Conservation (phyloP, 2,113 vertebrate species). For the Thymallus thymallus region DNA sequence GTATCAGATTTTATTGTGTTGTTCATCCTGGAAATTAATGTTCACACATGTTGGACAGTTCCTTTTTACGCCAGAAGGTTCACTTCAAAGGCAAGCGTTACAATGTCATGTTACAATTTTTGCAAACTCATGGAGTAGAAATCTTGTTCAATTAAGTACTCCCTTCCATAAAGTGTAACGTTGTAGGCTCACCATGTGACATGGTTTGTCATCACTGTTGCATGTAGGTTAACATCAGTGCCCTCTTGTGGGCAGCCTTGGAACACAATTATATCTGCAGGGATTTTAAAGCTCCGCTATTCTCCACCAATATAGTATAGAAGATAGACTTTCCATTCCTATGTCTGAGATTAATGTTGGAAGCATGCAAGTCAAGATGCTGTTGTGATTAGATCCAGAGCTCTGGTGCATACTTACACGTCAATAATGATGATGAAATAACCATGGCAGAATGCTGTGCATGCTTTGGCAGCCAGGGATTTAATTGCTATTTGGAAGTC, state of each 20-base stretch:
- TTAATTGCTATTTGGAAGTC: constrained; percentile 6
- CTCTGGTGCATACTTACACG: neutral
- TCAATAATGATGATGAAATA: constrained; percentile 11
- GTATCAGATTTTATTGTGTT: constrained; percentile 76
- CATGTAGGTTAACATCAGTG: neutral
- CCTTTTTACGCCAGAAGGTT: neutral
- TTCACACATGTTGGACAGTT: neutral
- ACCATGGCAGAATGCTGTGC: neutral
- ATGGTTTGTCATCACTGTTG: neutral
- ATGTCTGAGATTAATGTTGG: neutral
- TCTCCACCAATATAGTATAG: no score
- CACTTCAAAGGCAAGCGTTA: no score
- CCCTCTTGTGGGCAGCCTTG: neutral
- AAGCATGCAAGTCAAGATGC: neutral
- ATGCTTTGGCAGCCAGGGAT: neutral
- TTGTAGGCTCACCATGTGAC: constrained; percentile 17
- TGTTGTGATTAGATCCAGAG: neutral
- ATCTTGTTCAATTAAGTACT: neutral
- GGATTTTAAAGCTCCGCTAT: neutral
- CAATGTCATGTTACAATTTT: no score
- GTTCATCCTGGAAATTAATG: constrained; percentile 69
- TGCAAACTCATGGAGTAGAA: no score
- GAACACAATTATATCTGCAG: neutral
- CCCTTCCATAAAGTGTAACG: constrained; percentile 51
- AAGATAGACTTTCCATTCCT: neutral